Evolutionary conservation across 2,113 vertebrate genomes (phyloP), one percentile per base, ranked within the genome.

Genomic region (Gambusia affinis): DNA sequence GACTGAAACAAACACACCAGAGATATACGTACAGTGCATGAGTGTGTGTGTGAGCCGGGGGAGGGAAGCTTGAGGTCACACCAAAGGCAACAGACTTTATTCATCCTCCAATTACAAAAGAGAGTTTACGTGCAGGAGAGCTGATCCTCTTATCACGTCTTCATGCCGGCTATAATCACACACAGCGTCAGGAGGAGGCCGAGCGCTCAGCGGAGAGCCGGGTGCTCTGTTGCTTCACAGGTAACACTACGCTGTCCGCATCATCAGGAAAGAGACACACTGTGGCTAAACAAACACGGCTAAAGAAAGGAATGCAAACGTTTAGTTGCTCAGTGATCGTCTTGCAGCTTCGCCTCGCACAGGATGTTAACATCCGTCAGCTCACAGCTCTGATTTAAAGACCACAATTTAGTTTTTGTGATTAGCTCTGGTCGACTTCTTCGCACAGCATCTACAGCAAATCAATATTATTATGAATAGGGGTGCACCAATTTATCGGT

Each of bases 101-200:
- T 60, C 61, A 29, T 83, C 79, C 57, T 83, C 70, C 78, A 75
- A 67, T 76, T 84, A 81, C 82, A 78, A 73, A 83, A 78, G 73
- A 70, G 64, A 71, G 75, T 78, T 60, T 1, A 29, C 66, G 54
- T 75, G 76, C 78, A 70, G 71, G 70, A 78, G 60, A 81, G 70
- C 77, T 78, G 75, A 88, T 86, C 83, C 83, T 81, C 83, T 81
- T 83, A 85, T 87, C 76, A 39, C 67, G 60, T 54, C 68, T 83
- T 85, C 76, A 71, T 69, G 60, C 73, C 12, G 10, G 44, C 17
- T 47, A 17, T 47, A 47, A 47, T 47, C 44, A 66, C 71, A 70
- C 69, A 57, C 12, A 42, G 47, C 63, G 61, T 30, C 8, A 0
- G 47, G 31, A 29, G 8, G 63, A 0, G 31, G 12, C 10, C 33